Percentiles rank a stretch among this genome's conserved stretches.
Evolutionary conservation across 2,888 invertebrate genomes (phyloP).

Genomic region (Dermolepida albohirtum): DNA sequence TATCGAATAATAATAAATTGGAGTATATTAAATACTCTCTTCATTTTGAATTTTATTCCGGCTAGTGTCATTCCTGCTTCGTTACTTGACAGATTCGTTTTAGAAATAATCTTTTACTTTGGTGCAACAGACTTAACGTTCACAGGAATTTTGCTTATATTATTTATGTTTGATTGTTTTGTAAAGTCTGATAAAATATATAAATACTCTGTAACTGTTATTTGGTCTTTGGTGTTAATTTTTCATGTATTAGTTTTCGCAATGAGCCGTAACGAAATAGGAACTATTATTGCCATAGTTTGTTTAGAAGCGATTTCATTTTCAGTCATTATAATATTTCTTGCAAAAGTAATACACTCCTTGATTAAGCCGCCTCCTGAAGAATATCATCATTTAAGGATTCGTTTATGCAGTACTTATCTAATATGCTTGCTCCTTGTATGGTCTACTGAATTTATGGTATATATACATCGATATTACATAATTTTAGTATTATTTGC

Average conservation of each 20-base stretch:
- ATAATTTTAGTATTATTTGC: constrained; percentile 1
- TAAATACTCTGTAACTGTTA: constrained; percentile 10
- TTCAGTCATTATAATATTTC: background rate
- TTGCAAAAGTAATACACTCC: background rate
- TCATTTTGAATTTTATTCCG: constrained; percentile 19
- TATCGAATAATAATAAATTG: constrained; percentile 20
- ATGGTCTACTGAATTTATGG: constrained; percentile 3
- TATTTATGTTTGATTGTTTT: constrained; percentile 24
- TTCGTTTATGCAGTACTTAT: constrained; percentile 14
- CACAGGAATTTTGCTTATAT: background rate
- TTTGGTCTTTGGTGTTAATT: constrained; percentile 8
- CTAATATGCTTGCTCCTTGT: constrained; percentile 8
- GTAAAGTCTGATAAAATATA: constrained; percentile 16
- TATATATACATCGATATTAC: constrained; percentile 3
- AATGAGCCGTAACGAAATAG: background rate
- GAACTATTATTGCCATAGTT: background rate
- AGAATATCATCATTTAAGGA: constrained; percentile 15
- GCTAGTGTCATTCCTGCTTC: background rate
- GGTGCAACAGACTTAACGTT: constrained; percentile 1
- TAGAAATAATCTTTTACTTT: constrained; percentile 13
- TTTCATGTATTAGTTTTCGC: background rate
- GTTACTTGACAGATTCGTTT: background rate
- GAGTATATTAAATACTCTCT: constrained; percentile 6
- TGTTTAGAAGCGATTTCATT: background rate
- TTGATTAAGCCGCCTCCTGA: constrained; percentile 5